A percentile compares a stretch with the other conserved stretches of the same genome.
These are phyloP conservation scores for Apis florea DNA, from an alignment of 1,140 invertebrate genomes.

Conservation along the genomic window DNA sequence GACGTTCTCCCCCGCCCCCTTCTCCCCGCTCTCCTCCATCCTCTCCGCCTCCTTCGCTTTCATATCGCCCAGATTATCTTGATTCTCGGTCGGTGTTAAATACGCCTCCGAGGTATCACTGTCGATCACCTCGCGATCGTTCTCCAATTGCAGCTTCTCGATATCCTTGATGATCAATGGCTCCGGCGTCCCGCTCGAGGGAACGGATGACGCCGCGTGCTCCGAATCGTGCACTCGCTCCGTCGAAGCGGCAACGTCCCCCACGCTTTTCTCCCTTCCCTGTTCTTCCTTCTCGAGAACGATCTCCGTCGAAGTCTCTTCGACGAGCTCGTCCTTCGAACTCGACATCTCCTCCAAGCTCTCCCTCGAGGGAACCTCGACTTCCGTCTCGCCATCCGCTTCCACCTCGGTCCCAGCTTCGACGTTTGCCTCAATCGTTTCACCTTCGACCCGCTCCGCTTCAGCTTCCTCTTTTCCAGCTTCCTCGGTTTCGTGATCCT, in stretches of 20 bases:
- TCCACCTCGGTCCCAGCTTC: constrained; percentile 62
- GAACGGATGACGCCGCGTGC: not conserved
- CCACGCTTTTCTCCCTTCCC: constrained; percentile 42
- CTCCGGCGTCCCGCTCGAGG: constrained; percentile 46
- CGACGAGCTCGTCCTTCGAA: constrained; percentile 47
- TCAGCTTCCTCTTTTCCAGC: constrained; percentile 8
- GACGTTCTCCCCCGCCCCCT: constrained; percentile 21
- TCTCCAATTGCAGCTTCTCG: constrained; percentile 65
- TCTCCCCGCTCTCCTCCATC: constrained; percentile 29
- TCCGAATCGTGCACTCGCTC: constrained; percentile 35
- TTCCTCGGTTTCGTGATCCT: not conserved
- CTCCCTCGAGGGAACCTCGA: constrained; percentile 39
- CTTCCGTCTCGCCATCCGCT: not conserved
- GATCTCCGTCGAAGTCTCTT: constrained; percentile 37
- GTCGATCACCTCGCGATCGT: constrained; percentile 73
- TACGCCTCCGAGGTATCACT: constrained; percentile 83
- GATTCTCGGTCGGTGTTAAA: constrained; percentile 82
- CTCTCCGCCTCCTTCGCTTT: constrained; percentile 60
- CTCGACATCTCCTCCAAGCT: constrained; percentile 59
- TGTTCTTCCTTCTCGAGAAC: constrained; percentile 5
- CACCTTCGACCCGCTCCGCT: constrained; percentile 5
- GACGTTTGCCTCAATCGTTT: too few species aligned
- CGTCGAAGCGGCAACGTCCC: constrained; percentile 8
- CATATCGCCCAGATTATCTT: constrained; percentile 66
- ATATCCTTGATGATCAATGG: constrained; percentile 56